Percentiles rank a stretch among this genome's conserved stretches.
phyloP scores from a whole-genome alignment of 2,113 vertebrate genomes.

The Delphinus delphis region DNA sequence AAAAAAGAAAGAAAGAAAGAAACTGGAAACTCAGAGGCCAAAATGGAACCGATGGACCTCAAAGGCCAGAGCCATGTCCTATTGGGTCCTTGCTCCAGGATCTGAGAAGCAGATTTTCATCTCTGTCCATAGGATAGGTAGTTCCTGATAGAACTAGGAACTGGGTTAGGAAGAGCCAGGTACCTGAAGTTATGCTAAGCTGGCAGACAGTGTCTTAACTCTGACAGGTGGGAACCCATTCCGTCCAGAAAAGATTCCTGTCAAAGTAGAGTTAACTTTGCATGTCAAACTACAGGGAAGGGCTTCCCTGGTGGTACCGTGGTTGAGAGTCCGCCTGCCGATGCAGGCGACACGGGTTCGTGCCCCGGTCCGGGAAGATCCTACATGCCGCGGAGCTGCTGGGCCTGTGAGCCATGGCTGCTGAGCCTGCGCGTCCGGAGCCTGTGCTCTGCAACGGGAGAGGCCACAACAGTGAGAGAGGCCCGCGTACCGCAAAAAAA shows the following conservation, averaged over 20 bases:
- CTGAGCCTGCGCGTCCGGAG: accelerated
- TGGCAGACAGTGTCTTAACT: not conserved
- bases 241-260: not conserved
- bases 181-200: not conserved
- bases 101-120: not conserved
- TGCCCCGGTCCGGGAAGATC: too few relatives aligned
- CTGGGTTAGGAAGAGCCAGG: not conserved
- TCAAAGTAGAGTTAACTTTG: not conserved
- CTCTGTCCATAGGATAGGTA: not conserved
- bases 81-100: not conserved
- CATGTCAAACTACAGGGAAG: not conserved
- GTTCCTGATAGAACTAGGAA: not conserved
- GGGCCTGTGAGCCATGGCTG: too few relatives aligned
- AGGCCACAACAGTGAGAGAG: too few relatives aligned
- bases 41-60: not conserved
- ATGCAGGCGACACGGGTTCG: too few relatives aligned
- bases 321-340: too few relatives aligned
- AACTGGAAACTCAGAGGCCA: not conserved
- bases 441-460: too few relatives aligned
- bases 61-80: not conserved
- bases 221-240: not conserved
- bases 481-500: too few relatives aligned
- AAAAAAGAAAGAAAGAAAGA: not conserved
- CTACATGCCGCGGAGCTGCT: accelerated
- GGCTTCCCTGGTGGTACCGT: too few relatives aligned